A percentile compares a stretch with the other conserved stretches of the same genome.
Conservation (phyloP, 1,140 invertebrate genomes). For the Achatina immaculata region DNA sequence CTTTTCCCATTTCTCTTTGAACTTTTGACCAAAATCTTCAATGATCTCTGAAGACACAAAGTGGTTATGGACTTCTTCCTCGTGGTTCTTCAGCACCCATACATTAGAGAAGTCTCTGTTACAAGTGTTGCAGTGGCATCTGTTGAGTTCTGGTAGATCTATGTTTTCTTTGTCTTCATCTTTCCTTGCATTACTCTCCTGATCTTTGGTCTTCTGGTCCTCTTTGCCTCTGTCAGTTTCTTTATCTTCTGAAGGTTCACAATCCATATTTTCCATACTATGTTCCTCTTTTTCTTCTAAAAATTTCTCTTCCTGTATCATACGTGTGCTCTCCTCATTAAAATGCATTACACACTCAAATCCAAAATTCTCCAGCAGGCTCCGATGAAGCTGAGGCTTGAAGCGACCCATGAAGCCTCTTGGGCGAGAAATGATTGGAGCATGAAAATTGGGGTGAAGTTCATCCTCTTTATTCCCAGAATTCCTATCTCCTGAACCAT, state of each 20-base stretch:
- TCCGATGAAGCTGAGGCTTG: slow-evolving; percentile 86
- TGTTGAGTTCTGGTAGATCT: slow-evolving; percentile 78
- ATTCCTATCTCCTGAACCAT: neutral
- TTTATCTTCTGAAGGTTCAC: slow-evolving; percentile 44
- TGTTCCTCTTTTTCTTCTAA: slow-evolving; percentile 42
- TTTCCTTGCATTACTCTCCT: slow-evolving; percentile 50
- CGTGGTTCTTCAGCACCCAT: slow-evolving; percentile 94
- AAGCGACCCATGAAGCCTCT: slow-evolving; percentile 74
- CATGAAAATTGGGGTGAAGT: slow-evolving; percentile 33
- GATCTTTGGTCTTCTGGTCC: slow-evolving; percentile 15
- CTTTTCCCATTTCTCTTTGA: slow-evolving; percentile 66
- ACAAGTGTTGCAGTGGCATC: slow-evolving; percentile 86
- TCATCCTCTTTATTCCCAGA: neutral
- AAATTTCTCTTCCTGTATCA: slow-evolving; percentile 47
- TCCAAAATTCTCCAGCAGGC: slow-evolving; percentile 91
- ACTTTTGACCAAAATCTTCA: slow-evolving; percentile 91
- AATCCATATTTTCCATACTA: slow-evolving; percentile 45
- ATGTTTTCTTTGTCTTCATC: slow-evolving; percentile 40
- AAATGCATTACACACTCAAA: slow-evolving; percentile 97
- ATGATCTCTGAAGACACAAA: slow-evolving; percentile 89
- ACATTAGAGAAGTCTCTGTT: slow-evolving; percentile 94
- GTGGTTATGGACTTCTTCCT: slow-evolving; percentile 93
- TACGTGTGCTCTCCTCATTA: slow-evolving; percentile 84
- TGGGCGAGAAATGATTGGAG: slow-evolving; percentile 68
- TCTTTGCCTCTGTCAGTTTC: slow-evolving; percentile 2